Evolutionary conservation across 2,797 vertebrate genomes (phyloP).

Genomic region (Chelon auratus): DNA sequence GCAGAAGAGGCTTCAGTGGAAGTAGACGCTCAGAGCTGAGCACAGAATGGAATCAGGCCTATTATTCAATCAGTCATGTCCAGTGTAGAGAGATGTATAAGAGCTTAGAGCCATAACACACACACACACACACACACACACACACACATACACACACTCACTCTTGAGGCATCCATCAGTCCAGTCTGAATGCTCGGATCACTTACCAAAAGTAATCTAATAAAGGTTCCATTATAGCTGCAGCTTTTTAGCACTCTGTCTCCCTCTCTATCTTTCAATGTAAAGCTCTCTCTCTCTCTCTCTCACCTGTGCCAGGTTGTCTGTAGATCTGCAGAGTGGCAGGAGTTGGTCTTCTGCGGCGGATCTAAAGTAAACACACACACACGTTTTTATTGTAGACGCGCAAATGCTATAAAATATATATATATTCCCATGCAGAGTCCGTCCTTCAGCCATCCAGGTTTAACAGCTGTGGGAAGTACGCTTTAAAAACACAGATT

Average conservation of each 20-base stretch:
- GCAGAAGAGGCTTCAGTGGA: conserved; percentile 2
- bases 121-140: conserved; percentile 40
- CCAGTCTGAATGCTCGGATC: conserved; percentile 56
- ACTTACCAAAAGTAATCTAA: conserved; percentile 78
- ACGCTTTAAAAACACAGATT: no score
- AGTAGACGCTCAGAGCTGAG: conserved; percentile 27
- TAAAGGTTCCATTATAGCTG: conserved; percentile 75
- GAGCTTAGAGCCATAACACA: conserved; percentile 33
- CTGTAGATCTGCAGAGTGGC: conserved; percentile 82
- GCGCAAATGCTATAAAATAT: no score
- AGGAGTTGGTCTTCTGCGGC: conserved; percentile 78
- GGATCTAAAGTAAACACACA: conserved; percentile 69
- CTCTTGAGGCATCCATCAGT: conserved; percentile 62
- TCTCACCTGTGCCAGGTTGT: conserved; percentile 73
- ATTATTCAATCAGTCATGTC: conserved; percentile 62
- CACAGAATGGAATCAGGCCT: conserved; percentile 48
- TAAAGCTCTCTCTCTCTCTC: background rate
- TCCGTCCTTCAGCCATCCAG: no score
- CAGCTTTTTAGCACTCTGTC: conserved; percentile 35
- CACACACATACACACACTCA: conserved; percentile 38
- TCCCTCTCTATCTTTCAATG: background rate
- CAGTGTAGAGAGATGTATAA: conserved; percentile 56
- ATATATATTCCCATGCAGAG: no score
- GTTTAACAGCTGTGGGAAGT: no score
- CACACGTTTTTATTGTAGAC: background rate